phyloP scores from a whole-genome alignment of 1,140 invertebrate species.

The Drosophila pruinosa region DNA sequence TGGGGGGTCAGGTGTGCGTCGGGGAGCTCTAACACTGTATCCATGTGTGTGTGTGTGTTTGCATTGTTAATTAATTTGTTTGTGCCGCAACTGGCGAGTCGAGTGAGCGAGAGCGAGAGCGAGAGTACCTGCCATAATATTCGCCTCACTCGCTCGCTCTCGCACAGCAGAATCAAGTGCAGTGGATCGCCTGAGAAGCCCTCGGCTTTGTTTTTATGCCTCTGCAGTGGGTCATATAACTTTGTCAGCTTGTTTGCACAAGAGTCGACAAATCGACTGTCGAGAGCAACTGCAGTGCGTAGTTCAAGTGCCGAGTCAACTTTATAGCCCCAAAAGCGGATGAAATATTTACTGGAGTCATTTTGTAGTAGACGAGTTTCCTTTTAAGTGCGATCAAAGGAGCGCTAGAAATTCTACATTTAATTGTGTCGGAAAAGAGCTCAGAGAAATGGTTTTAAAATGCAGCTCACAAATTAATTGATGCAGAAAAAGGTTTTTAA shows the following conservation, averaged over 20 bases:
- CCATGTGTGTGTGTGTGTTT: conserved; percentile 34
- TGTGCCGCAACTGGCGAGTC: conserved; percentile 16
- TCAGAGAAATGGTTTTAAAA: no score
- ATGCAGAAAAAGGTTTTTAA: no score
- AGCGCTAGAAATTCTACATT: no score
- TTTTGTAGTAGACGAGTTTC: no score
- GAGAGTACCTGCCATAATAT: conserved; percentile 6
- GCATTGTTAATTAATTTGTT: conserved; percentile 79
- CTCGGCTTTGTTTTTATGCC: conserved; percentile 28
- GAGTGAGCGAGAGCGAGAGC: conserved; percentile 33
- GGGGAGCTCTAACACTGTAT: not conserved
- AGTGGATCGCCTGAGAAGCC: conserved; percentile 20
- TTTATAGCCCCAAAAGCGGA: no score
- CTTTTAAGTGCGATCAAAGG: no score
- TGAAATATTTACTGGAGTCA: no score
- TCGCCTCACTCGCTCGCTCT: not conserved
- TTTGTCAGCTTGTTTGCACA: conserved; percentile 2
- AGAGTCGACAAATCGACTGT: not conserved
- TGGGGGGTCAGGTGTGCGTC: conserved; percentile 28
- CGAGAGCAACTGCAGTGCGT: no score
- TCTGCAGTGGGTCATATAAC: conserved; percentile 26
- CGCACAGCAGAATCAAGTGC: not conserved
- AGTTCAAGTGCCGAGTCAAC: no score
- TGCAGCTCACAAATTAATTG: no score
- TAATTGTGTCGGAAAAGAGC: no score